phyloP scores from a whole-genome alignment of 92 coral and sea anemone species.

The Palythoa grandis region DNA sequence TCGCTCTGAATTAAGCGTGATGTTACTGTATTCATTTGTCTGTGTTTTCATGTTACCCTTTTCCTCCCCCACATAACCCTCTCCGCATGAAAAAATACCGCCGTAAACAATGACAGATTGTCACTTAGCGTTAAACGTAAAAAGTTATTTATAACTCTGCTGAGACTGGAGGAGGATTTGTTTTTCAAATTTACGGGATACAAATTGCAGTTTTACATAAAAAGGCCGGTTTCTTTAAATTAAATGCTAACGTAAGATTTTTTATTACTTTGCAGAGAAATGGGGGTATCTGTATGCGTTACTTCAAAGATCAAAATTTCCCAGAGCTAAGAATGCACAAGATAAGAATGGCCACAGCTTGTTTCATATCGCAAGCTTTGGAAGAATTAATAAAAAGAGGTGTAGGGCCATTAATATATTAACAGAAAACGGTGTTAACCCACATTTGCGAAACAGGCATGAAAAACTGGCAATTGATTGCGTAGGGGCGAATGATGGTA shows the following conservation, averaged over 20 bases:
- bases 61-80: too few relatives aligned
- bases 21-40: too few relatives aligned
- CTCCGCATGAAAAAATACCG: too few relatives aligned
- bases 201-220: too few relatives aligned
- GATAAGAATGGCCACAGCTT: slow-evolving; percentile 56
- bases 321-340: slow-evolving; percentile 51
- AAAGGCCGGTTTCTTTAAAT: too few relatives aligned
- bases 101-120: too few relatives aligned
- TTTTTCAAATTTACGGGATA: too few relatives aligned
- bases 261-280: slow-evolving; percentile 42
- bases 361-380: slow-evolving; percentile 58
- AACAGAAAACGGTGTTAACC: slow-evolving; percentile 62
- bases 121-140: too few relatives aligned
- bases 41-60: too few relatives aligned
- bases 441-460: slow-evolving; percentile 50
- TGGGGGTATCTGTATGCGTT: slow-evolving; percentile 49
- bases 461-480: slow-evolving; percentile 47
- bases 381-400: slow-evolving; percentile 47
- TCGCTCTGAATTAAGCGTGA: too few relatives aligned
- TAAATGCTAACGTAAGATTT: not conserved
- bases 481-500: slow-evolving; percentile 47
- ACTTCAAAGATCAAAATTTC: slow-evolving; percentile 43
- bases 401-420: slow-evolving; percentile 60
- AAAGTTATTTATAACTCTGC: too few relatives aligned
- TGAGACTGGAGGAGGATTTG: too few relatives aligned